phyloP scores from a whole-genome alignment of 2,888 invertebrate species.

The Parnassius orleans region DNA sequence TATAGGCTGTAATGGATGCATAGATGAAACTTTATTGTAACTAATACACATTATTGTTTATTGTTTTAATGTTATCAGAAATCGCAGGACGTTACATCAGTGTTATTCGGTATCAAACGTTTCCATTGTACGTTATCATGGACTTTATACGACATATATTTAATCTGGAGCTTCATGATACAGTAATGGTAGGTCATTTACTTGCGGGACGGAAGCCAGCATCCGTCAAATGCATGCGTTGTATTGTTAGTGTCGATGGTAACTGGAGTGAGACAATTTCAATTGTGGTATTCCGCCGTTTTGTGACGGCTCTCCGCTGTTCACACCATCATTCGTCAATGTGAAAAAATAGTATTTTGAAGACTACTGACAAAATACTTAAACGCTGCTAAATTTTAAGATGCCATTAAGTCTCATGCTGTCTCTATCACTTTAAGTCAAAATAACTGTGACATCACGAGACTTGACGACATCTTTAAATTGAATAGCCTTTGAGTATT shows the following conservation, averaged over 20 bases:
- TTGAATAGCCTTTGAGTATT: too few species aligned
- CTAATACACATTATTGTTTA: constrained; percentile 16
- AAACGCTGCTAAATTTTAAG: too few species aligned
- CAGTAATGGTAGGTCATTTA: constrained; percentile 34
- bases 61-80: constrained; percentile 21
- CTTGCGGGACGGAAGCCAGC: constrained; percentile 55
- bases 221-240: constrained; percentile 57
- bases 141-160: constrained; percentile 18
- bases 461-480: too few species aligned
- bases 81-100: constrained; percentile 17
- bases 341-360: too few species aligned
- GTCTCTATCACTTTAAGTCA: too few species aligned
- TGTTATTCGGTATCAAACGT: constrained; percentile 25
- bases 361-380: too few species aligned
- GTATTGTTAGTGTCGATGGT: constrained; percentile 47
- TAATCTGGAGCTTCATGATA: constrained; percentile 9
- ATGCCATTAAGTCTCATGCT: too few species aligned
- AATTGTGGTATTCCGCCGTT: constrained; percentile 9
- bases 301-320: background rate
- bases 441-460: too few species aligned
- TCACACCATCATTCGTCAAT: too few species aligned
- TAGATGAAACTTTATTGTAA: constrained; percentile 1
- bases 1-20: too few species aligned
- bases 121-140: constrained; percentile 26
- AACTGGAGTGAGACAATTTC: constrained; percentile 11